Evolutionary conservation across 2,888 invertebrate species (phyloP).

Genomic region (Cephus runcator): DNA sequence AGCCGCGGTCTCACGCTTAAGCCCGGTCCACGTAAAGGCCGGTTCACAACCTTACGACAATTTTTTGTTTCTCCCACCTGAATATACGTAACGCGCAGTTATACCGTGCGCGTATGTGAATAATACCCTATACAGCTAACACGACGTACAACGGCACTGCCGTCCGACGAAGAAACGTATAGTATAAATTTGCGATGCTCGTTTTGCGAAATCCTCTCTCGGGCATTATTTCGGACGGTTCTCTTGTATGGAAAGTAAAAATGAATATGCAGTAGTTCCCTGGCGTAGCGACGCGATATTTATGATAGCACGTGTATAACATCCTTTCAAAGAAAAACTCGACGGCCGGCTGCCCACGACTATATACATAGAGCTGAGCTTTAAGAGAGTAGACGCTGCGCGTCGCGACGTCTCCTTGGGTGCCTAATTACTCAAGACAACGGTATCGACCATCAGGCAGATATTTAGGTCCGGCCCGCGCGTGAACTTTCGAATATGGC

Average conservation of each 20-base stretch:
- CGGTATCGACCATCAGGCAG: no score
- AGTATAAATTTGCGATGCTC: constrained; percentile 9
- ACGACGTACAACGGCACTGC: not conserved
- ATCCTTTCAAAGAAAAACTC: not conserved
- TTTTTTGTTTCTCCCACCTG: no score
- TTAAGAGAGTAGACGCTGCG: no score
- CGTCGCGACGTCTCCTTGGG: no score
- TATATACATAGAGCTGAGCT: no score
- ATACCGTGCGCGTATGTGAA: no score
- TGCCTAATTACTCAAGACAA: no score
- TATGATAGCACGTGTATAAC: not conserved
- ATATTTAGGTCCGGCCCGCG: no score
- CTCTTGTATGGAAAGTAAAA: constrained; percentile 12
- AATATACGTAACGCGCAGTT: no score
- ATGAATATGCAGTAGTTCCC: constrained; percentile 19
- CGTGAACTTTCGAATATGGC: no score
- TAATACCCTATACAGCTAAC: no score
- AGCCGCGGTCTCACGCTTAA: constrained; percentile 21
- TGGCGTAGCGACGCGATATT: constrained; percentile 11
- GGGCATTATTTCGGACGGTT: not conserved
- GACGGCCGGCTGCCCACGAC: constrained; percentile 1
- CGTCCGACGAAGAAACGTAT: constrained; percentile 11
- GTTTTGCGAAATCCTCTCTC: constrained; percentile 3
- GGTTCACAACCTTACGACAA: no score
- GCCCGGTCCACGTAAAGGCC: constrained; percentile 21